Evolutionary conservation across 2,797 vertebrate species (phyloP).

Genomic region (Danio tinwini): DNA sequence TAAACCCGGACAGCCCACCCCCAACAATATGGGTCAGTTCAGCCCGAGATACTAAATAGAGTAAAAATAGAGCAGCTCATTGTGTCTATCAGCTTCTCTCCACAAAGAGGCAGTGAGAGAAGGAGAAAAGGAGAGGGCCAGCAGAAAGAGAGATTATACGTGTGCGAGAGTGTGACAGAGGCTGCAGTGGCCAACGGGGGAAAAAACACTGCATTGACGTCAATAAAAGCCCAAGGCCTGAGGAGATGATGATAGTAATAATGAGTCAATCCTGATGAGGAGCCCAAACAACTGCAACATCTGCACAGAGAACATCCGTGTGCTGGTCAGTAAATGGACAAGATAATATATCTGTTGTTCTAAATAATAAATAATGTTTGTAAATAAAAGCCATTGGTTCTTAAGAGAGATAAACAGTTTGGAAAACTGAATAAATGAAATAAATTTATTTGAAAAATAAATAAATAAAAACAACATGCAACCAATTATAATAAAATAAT

Average conservation of each 20-base stretch:
- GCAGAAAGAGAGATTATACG: conserved; percentile 5
- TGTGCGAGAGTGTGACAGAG: background rate
- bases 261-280: conserved; percentile 22
- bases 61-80: conserved; percentile 57
- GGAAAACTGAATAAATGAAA: background rate
- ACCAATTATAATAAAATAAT: background rate
- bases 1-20: conserved; percentile 48
- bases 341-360: background rate
- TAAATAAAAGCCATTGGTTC: background rate
- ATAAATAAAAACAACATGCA: background rate
- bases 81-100: conserved; percentile 34
- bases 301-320: conserved; percentile 9
- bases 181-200: conserved; percentile 2
- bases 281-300: conserved; percentile 12
- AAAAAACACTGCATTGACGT: conserved; percentile 40
- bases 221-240: conserved; percentile 34
- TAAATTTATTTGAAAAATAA: background rate
- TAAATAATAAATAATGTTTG: background rate
- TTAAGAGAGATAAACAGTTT: background rate
- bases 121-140: conserved; percentile 4
- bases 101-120: conserved; percentile 13
- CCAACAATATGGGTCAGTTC: conserved; percentile 55
- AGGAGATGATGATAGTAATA: conserved; percentile 31
- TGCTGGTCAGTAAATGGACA: too few relatives aligned
- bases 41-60: conserved; percentile 53